Evolutionary conservation across 2,888 invertebrate genomes (phyloP), one percentile per base, ranked within the genome.

Genomic region (Minunthozetes semirufus): DNA sequence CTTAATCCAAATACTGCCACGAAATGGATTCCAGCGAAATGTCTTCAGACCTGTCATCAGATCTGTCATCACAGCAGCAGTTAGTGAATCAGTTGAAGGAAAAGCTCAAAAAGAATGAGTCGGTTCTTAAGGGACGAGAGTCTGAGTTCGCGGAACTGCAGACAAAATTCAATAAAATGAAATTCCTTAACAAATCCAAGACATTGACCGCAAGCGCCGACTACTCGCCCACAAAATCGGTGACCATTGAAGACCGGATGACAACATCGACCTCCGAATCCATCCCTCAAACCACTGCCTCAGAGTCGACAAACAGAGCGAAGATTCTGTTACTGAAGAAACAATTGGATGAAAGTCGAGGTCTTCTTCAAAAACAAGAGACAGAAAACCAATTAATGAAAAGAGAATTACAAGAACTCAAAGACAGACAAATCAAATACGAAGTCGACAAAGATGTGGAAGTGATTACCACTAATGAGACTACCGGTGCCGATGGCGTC

Each of bases 61-160:
- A 61, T 27, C 61, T 61, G 15, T 61, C 61, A 13, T 61, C 61
- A 72, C 76, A 82, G 78, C 82, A 78, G 19, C 42, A 75, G 11
- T 79, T 82, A 72, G 80, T 83, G 27, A 79, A 81, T 33, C 82
- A 83, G 78, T 80, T 83, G 29, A 82, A 82, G 79, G 79, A 80
- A 33, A 80, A 83, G 79, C 80, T 83, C 56, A 78, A 82, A 72
- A 81, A 83, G 76, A 79, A 81, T 76, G 83, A 83, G 76, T 80
- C 80, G 38, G 77, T 80, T n/a, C 78, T 81, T 22, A 75, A 80
- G 74, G 79, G 78, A 46, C 82, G 82, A 77, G 81, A 82, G 19
- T 81, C 81, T 76, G 82, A 83, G 76, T 77, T 82, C n/a, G 80
- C 81, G 80, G 83, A 61, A 61, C 22, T 61, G 27, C 27, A 61